Base-by-base conservation (phyloP, 2,797 vertebrate genomes). In the Lateolabrax maculatus region DNA sequence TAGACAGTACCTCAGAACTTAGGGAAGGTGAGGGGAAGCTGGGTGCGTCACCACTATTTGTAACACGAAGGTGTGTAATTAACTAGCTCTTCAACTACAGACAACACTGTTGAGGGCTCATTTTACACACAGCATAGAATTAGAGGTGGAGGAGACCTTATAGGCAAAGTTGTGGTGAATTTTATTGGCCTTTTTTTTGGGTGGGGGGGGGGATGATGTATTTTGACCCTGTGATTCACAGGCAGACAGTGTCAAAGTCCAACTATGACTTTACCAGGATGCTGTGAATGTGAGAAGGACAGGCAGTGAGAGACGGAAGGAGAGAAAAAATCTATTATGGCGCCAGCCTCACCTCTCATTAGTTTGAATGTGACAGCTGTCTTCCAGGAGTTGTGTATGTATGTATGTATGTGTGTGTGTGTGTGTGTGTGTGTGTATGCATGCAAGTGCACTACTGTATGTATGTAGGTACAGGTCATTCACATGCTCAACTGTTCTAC, bases 1-100 rank as follows among this genome's bases (percentile, higher is more conserved):
- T 61, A 76, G 72, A 67, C 63, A 57, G 65, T 52, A 15, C 6
- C 27, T 81, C 51, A 13, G 75, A 60, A 57, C 19, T 9, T 21
- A 15, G 57, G 52, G 74, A 72, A 86, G 75, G 84, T 86, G 69
- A 82, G 60, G 52, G 70, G 29, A 41, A 75, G 39, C 41, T 60
- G 63, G 46, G 67, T 31, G 57, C 37, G 3, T 63, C 19, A 55
- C 63, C 77, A n/a, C 63, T 69, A 82, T 89, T 91, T 85, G 63
- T 44, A 83, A 41, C 52, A 53, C 69, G 57, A 3, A 74, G 41
- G 56, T 78, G 73, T 89, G 70, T 84, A 77, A 92, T 90, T 75
- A 87, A 63, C 70, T 62, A 39, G 27, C 19, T 37, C 75, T 44
- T 72, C 41, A 77, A 82, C 80, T 74, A 80, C 58, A 80, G 27